Conservation (phyloP, 2,797 vertebrate genomes). For the Rhincodon typus region DNA sequence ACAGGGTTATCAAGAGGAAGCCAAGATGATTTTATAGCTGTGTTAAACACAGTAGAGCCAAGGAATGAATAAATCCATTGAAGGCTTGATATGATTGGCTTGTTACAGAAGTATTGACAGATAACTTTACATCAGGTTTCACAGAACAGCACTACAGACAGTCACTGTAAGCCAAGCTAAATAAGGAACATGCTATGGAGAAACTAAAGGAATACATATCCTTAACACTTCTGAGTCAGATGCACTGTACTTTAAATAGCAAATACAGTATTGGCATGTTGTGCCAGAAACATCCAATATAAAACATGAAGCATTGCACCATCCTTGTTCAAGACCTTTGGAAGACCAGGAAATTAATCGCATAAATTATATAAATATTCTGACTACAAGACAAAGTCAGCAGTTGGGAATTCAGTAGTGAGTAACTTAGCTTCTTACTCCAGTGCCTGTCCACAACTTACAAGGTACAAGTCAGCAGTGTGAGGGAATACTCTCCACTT, state of each 20-base stretch:
- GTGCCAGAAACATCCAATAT: not conserved
- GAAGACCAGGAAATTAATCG: not conserved
- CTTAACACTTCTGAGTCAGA: not conserved
- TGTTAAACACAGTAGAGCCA: no score
- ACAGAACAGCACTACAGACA: not conserved
- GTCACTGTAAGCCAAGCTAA: not conserved
- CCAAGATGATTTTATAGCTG: not conserved
- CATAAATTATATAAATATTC: no score
- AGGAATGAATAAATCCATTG: not conserved
- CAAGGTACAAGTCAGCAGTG: no score
- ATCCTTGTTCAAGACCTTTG: not conserved
- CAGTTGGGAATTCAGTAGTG: no score
- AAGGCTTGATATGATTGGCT: not conserved
- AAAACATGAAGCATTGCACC: not conserved
- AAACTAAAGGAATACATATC: slow-evolving; percentile 1
- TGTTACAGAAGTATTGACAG: not conserved
- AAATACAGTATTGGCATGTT: not conserved
- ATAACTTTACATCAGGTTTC: not conserved
- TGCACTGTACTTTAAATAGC: not conserved
- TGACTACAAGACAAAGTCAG: no score
- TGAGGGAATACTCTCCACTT: no score
- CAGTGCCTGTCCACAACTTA: no score
- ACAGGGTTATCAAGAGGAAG: not conserved
- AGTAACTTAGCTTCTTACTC: no score
- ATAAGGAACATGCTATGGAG: not conserved